Base-by-base conservation (phyloP, 2,888 invertebrate species). In the Hedychridium roseum region DNA sequence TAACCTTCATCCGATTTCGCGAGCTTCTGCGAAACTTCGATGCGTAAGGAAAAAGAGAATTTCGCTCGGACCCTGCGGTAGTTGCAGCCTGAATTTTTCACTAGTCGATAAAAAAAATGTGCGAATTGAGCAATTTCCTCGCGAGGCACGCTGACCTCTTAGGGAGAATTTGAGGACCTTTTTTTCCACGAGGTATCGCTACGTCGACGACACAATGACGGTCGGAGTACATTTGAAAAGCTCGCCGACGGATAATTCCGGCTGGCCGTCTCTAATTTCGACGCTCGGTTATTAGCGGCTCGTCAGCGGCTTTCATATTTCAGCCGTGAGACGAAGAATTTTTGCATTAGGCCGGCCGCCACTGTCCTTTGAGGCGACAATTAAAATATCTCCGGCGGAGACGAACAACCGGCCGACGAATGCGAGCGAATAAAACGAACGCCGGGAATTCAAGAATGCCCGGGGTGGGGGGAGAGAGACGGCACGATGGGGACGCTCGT, bases 371-470 rank as follows among this genome's bases (percentile, higher is more conserved):
- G 65, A 69, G 67, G 59, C 67, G 73, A 73, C 73, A 73, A 73
- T 73, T 73, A 73, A 73, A 73, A 73, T 73, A 71, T 73, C 71
- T 73, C 61, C 54, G 69, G 57, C 68, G 28, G 57, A 55, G 56
- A 54, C 45, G 56, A 50, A 50, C 43, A 43, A 36, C 50, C 34
- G 40, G 40, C 40, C 21, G 28, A 35, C 34, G 30, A n/a, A n/a
- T 17, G 17, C 30, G 43, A 26, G 46, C 56, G 45, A 67, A 66
- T 64, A 64, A 68, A 65, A 62, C 60, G 56, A 66, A 46, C 21
- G 48, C 32, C 50, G 3, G 44, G 47, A 68, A 64, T 63, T 61
- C 61, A 68, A 68, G 68, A 68, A 68, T 68, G 59, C 50, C 56
- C 46, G 43, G 37, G 35, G n/a, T n/a, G 31, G 31, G 34, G 32